Percentiles rank a stretch among this genome's conserved stretches.
Conservation (phyloP, 2,888 invertebrate species). For the Litoditis marina region DNA sequence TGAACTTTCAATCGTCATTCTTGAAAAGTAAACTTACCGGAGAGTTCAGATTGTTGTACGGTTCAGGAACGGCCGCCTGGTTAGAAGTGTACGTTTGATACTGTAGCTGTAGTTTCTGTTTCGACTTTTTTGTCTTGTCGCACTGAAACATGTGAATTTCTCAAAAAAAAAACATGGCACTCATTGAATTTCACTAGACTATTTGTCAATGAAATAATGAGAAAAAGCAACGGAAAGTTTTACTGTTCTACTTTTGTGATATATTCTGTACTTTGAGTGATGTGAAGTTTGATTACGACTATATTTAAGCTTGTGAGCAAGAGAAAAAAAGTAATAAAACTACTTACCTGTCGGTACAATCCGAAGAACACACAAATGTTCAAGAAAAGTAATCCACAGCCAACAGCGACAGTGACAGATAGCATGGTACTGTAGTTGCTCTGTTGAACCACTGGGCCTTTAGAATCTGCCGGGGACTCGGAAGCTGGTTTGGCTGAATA, state of each 20-base stretch:
- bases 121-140: conserved; percentile 41
- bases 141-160: too few species aligned
- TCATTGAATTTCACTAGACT: too few species aligned
- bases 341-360: conserved; percentile 47
- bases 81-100: conserved; percentile 54
- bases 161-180: too few species aligned
- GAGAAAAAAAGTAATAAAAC: background rate
- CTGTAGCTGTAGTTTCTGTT: conserved; percentile 53
- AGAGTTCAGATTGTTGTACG: conserved; percentile 51
- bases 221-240: too few species aligned
- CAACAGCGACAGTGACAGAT: conserved; percentile 51
- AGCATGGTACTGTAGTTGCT: conserved; percentile 36
- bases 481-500: conserved; percentile 27
- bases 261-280: too few species aligned
- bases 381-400: conserved; percentile 52
- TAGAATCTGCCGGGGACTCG: conserved; percentile 11
- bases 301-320: background rate
- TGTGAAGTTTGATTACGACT: too few species aligned
- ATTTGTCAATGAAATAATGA: too few species aligned
- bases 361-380: conserved; percentile 56
- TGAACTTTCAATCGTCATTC: too few species aligned
- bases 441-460: conserved; percentile 17
- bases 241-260: too few species aligned
- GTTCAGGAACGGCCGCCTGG: conserved; percentile 42
- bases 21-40: conserved; percentile 47